Base-by-base conservation (phyloP, 2,113 vertebrate genomes). In the Macroglossus sobrinus region DNA sequence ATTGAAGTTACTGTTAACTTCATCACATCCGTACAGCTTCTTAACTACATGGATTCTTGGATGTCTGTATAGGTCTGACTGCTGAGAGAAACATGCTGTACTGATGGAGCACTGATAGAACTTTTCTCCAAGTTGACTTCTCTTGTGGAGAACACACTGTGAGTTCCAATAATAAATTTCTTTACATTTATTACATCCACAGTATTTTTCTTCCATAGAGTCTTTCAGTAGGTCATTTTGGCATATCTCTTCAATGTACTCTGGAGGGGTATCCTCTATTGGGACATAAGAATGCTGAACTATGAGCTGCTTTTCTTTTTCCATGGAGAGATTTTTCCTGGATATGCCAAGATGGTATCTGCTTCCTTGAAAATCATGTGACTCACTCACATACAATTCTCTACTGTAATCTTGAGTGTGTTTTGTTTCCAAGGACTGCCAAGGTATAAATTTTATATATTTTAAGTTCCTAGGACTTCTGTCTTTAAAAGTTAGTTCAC, bases 41-140 rank as follows among this genome's bases (percentile, higher is more conserved):
- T 91, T 95, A 69, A 98, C 98, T 0, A 98, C 98, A 96, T 99
- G 99, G 22, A 98, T 98, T 85, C 98, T 97, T 89, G 98, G 98
- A 75, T 97, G 75, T 89, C 85, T 85, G 12, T 53, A 86, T 14
- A 97, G 86, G 57, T 95, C 78, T 35, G 95, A 91, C 74, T 61
- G 95, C 64, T 96, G 96, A 66, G 93, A 91, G 38, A 98, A 97
- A 84, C 47, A 76, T 43, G 92, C 64, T 92, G 64, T 90, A 35
- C 71, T 57, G 40, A 94, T 74, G 24, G 92, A 94, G 2, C 78
- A 87, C 0, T 86, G 92, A 87, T 26, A 78, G 19, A 96, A 57
- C 35, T 93, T 94, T 75, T 79, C 94, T 88, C 75, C 75, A 93
- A 18, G 38, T 57, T 84, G 74, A 63, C 88, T 96, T 91, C 35